Percentiles rank a stretch among this genome's conserved stretches.
Evolutionary conservation across 2,797 vertebrate genomes (phyloP).

Genomic region (Pseudochirops cupreus): DNA sequence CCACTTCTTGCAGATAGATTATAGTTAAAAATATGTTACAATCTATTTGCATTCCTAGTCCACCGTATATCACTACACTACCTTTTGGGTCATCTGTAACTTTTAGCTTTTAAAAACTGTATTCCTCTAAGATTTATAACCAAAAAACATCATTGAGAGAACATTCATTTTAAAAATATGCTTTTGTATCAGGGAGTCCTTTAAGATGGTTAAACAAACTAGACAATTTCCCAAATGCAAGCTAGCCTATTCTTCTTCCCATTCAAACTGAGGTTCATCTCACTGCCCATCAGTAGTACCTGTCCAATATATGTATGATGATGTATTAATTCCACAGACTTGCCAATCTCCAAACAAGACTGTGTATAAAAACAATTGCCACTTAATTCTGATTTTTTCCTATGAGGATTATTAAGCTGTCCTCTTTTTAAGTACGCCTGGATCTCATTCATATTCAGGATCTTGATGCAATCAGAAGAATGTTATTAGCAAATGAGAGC

Average conservation of each 20-base stretch:
- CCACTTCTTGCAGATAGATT: neutral
- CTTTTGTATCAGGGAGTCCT: neutral
- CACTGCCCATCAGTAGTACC: neutral
- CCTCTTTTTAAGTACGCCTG: neutral
- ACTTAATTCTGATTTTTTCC: neutral
- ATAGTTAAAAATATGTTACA: neutral
- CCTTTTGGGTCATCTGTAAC: neutral
- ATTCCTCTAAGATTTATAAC: neutral
- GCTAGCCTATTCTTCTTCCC: neutral
- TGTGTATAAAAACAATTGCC: neutral
- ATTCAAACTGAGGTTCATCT: neutral
- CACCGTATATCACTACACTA: neutral
- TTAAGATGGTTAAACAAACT: neutral
- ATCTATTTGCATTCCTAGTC: neutral
- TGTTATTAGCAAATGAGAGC: neutral
- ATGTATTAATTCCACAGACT: neutral
- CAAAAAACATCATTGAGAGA: neutral
- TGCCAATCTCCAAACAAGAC: neutral
- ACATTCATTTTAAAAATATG: neutral
- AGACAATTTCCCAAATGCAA: neutral
- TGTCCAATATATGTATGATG: neutral
- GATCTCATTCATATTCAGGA: neutral
- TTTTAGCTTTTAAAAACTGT: neutral
- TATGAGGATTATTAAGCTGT: neutral
- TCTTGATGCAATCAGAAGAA: neutral